phyloP scores from a whole-genome alignment of 2,797 vertebrate species.

The Eremophila alpestris region DNA sequence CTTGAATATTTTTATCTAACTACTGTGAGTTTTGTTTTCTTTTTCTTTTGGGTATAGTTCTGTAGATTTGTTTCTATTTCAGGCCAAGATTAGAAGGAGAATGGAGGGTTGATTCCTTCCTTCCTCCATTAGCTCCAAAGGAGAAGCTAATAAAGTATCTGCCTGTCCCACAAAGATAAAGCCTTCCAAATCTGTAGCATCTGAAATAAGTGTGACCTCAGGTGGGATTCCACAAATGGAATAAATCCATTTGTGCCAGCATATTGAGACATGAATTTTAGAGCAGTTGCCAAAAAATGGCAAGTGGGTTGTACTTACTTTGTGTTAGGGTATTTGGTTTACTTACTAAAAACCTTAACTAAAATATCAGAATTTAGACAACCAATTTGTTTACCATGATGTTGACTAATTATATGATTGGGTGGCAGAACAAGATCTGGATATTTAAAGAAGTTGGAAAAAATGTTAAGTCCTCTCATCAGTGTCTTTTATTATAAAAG shows the following conservation, averaged over 20 bases:
- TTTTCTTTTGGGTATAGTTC: background rate
- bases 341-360: background rate
- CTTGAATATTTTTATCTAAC: background rate
- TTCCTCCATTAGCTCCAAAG: background rate
- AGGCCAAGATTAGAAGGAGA: background rate
- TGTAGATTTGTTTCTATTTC: background rate
- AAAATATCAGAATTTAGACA: background rate
- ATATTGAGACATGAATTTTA: background rate
- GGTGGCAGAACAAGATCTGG: background rate
- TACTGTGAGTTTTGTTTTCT: background rate
- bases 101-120: background rate
- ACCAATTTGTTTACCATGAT: background rate
- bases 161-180: background rate
- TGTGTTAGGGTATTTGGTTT: background rate
- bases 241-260: background rate
- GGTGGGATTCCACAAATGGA: background rate
- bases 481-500: background rate
- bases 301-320: background rate
- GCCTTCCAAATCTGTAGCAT: background rate
- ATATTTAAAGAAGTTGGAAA: background rate
- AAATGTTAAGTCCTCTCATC: background rate
- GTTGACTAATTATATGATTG: background rate
- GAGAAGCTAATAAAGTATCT: background rate
- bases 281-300: background rate
- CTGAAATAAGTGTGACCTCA: background rate